phyloP scores from a whole-genome alignment of 2,113 vertebrate genomes.

The Butorides virescens region DNA sequence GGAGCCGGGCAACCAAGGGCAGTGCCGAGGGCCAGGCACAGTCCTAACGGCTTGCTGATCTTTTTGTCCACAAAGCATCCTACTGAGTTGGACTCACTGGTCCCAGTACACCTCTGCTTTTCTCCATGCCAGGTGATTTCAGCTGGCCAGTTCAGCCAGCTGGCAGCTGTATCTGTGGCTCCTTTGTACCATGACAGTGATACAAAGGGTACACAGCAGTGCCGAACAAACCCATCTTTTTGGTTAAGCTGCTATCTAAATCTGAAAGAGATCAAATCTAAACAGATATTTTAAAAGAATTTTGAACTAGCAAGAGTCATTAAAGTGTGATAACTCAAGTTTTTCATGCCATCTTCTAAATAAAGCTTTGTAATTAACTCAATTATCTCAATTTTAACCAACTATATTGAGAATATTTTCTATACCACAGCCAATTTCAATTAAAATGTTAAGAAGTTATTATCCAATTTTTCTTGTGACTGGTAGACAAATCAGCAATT shows the following conservation, averaged over 20 bases:
- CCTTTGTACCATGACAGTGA: accelerated
- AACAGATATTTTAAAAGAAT: background rate
- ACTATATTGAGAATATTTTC: background rate
- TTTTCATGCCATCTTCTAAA: background rate
- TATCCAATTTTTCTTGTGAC: background rate
- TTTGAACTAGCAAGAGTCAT: background rate
- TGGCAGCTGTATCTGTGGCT: background rate
- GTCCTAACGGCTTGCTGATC: background rate
- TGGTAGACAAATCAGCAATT: background rate
- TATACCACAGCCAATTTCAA: background rate
- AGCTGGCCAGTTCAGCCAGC: background rate
- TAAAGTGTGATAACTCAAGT: background rate
- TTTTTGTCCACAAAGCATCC: background rate
- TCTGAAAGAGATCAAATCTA: background rate
- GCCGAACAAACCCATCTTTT: background rate
- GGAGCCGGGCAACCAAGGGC: background rate
- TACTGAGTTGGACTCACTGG: background rate
- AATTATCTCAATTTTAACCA: background rate
- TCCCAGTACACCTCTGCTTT: background rate
- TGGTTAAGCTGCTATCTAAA: background rate
- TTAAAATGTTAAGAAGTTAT: background rate
- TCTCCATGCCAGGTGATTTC: background rate
- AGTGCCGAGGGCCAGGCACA: background rate
- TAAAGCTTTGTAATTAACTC: background rate
- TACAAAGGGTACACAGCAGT: background rate